Conservation (phyloP, 2,113 vertebrate genomes). For the Progne subis region DNA sequence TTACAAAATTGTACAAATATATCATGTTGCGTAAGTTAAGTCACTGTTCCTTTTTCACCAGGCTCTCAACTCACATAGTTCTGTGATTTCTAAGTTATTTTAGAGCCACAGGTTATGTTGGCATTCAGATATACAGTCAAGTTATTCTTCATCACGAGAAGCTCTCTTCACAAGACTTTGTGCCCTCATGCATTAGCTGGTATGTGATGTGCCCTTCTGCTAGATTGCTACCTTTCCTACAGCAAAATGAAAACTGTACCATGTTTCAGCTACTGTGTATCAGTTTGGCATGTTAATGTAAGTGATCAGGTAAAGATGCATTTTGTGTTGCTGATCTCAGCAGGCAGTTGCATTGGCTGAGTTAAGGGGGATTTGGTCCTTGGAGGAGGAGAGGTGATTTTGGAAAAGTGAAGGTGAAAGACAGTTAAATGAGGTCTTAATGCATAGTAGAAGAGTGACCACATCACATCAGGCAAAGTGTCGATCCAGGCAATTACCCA, state of each 20-base stretch:
- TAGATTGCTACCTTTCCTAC: neutral
- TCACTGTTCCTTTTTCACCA: neutral
- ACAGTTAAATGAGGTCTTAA: neutral
- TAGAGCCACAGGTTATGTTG: neutral
- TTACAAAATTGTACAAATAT: neutral
- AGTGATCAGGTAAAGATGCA: neutral
- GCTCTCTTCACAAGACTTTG: neutral
- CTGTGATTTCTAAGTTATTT: neutral
- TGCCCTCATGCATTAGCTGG: accelerated
- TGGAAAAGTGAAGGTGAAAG: neutral
- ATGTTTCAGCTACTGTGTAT: accelerated
- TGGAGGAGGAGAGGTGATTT: neutral
- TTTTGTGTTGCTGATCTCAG: neutral
- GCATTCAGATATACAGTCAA: neutral
- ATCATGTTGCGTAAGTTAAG: accelerated
- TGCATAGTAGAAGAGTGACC: neutral
- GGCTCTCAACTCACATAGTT: accelerated
- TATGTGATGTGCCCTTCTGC: neutral
- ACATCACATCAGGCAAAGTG: neutral
- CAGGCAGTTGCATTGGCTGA: neutral
- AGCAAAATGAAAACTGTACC: neutral
- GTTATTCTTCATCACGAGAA: neutral
- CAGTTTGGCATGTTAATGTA: accelerated
- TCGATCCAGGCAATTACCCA: neutral
- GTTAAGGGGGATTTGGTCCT: neutral